Percentiles rank a stretch among this genome's conserved stretches.
Conservation (phyloP, 2,888 invertebrate species). For the Bursaphelenchus okinawaensis region DNA sequence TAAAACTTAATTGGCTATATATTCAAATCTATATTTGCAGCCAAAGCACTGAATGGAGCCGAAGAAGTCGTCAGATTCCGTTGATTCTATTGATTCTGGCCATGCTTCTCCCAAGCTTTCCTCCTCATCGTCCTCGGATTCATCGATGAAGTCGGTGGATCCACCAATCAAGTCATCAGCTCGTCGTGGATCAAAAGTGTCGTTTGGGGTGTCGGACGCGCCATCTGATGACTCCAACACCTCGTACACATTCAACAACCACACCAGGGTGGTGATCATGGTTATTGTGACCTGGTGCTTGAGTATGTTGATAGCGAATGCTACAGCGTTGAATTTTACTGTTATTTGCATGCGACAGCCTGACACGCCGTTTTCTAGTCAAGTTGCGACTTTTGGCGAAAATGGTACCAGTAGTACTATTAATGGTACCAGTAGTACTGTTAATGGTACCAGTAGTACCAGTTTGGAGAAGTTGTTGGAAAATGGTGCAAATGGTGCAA, state of each 20-base stretch:
- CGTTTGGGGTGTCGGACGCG: background rate
- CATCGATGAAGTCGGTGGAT: background rate
- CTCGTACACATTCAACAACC: background rate
- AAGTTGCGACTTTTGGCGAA: no score
- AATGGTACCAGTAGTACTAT: background rate
- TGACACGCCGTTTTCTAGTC: background rate
- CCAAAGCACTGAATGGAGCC: no score
- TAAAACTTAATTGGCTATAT: no score
- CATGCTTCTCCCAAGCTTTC: background rate
- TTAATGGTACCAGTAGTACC: no score
- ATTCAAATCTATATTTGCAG: no score
- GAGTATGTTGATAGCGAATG: constrained; percentile 22
- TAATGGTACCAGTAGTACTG: background rate
- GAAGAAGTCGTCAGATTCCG: background rate
- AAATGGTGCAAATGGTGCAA: no score
- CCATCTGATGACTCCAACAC: background rate
- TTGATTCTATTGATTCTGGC: background rate
- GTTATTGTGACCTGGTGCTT: constrained; percentile 21
- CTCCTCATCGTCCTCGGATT: background rate
- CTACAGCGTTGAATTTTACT: constrained; percentile 22
- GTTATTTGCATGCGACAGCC: constrained; percentile 17
- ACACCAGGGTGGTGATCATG: constrained; percentile 1
- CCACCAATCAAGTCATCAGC: background rate
- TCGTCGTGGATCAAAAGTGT: background rate
- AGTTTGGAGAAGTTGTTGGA: no score